Conservation (phyloP, 2,888 invertebrate species). For the Clusia tigrina region DNA sequence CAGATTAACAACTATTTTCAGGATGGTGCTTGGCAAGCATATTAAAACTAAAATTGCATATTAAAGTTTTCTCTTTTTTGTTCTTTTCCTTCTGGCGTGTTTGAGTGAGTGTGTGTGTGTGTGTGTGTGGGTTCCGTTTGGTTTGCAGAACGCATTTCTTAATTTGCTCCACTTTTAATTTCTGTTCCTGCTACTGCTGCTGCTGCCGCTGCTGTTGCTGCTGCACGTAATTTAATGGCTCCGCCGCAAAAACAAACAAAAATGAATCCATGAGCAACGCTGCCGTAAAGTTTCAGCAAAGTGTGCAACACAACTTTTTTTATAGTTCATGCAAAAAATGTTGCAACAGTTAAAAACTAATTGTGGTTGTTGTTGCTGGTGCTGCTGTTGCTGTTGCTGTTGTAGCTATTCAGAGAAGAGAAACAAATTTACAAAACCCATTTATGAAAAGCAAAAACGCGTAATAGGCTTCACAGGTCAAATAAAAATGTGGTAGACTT, state of each 20-base stretch:
- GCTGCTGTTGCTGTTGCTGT: not conserved
- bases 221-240: not conserved
- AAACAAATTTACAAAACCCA: not conserved
- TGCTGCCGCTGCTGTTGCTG: not conserved
- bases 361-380: not conserved
- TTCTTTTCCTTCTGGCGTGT: too few species aligned
- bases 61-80: too few species aligned
- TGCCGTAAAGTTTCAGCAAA: constrained; percentile 2
- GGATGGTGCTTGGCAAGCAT: too few species aligned
- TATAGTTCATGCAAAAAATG: not conserved
- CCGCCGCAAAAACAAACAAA: not conserved
- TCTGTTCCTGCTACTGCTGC: not conserved
- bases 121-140: too few species aligned
- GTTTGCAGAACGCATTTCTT: too few species aligned
- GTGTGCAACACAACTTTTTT: not conserved
- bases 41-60: too few species aligned
- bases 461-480: not conserved
- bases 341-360: constrained; percentile 3
- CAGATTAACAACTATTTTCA: too few species aligned
- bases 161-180: not conserved
- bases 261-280: not conserved
- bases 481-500: not conserved
- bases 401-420: not conserved
- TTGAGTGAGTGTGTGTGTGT: too few species aligned
- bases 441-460: constrained; percentile 2